These are phyloP conservation scores for Brachionus rotundiformis DNA, from an alignment of 1,140 invertebrate genomes.

Conservation along the genomic window DNA sequence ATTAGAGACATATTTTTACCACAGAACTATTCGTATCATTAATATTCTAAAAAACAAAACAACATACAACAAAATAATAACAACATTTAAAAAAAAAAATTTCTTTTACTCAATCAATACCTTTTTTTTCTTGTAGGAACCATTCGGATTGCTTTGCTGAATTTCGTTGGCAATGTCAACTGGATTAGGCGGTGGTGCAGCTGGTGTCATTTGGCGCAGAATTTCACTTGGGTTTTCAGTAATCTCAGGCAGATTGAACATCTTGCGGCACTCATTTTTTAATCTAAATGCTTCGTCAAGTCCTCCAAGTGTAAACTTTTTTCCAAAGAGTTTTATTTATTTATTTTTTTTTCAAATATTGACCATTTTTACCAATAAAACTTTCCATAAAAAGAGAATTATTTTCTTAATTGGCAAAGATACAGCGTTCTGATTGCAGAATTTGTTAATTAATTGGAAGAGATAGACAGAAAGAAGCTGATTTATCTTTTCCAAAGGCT, in stretches of 20 bases:
- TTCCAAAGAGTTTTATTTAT: too few relatives aligned
- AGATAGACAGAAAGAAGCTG: slow-evolving; percentile 6
- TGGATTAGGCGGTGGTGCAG: slow-evolving; percentile 88
- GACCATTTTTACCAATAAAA: slow-evolving; percentile 71
- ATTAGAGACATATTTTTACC: neutral
- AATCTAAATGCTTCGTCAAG: slow-evolving; percentile 76
- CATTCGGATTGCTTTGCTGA: neutral
- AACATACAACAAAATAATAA: neutral
- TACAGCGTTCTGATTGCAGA: slow-evolving; percentile 45
- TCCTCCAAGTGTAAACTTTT: slow-evolving; percentile 78
- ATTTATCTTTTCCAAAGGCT: slow-evolving; percentile 7
- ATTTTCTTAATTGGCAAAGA: slow-evolving; percentile 96
- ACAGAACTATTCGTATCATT: neutral
- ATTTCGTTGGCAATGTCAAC: slow-evolving; percentile 78
- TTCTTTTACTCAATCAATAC: too few relatives aligned
- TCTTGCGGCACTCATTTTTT: slow-evolving; percentile 74
- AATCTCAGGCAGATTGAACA: slow-evolving; percentile 73
- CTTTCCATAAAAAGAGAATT: slow-evolving; percentile 90
- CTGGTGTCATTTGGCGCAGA: slow-evolving; percentile 85
- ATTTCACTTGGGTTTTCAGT: slow-evolving; percentile 91
- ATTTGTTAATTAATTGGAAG: slow-evolving; percentile 41
- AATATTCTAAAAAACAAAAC: neutral
- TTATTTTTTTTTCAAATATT: neutral
- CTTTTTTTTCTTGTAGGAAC: slow-evolving; percentile 45
- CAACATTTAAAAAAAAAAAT: slow-evolving; percentile 36